Base-by-base conservation (phyloP, 2,113 vertebrate genomes). In the Coptodon bakossiorum region DNA sequence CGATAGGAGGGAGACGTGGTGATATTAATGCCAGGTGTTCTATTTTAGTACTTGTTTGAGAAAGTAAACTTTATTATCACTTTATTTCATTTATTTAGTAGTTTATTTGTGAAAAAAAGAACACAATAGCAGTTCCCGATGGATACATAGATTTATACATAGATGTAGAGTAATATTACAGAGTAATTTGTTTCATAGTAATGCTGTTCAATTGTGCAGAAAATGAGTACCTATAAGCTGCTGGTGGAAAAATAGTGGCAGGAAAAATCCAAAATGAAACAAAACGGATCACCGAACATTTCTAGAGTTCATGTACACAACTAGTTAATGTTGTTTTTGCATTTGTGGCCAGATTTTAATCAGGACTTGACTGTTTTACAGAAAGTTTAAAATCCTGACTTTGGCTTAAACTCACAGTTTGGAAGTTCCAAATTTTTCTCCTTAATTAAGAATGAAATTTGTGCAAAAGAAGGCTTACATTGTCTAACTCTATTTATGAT, bases 121-220 rank as follows among this genome's bases (percentile, higher is more conserved):
- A 10, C 6, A 71, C 1, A 5, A 27, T 1, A 45, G 13, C 36
- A 71, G n/a, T 16, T 4, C 3, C 10, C 1, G 0, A 22, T 68
- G n/a, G 2, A 5, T 24, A 43, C 3, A 14, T 43, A 53, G 50
- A 53, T 53, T n/a, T 53, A 53, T n/a, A 53, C 5, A 16, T 48
- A 63, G 59, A 34, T 63, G 8, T 31, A 31, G 8, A 61, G 14
- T 63, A 19, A 34, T 61, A 61, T 34, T 61, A 19, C 29, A 34
- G 16, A 34, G 16, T 43, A 2, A 16, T 71, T 24, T 43, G n/a
- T 3, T 71, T 24, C 7, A 71, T n/a, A 66, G 6, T 38, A 38
- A 38, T 71, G 2, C 22, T 71, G 22, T 71, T 1, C 13, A 45
- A 6, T 16, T 43, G 66, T 43, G 22, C 12, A 43, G n/a, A 71